Base-by-base conservation (phyloP, 2,113 vertebrate genomes). In the Pseudopodoces humilis region DNA sequence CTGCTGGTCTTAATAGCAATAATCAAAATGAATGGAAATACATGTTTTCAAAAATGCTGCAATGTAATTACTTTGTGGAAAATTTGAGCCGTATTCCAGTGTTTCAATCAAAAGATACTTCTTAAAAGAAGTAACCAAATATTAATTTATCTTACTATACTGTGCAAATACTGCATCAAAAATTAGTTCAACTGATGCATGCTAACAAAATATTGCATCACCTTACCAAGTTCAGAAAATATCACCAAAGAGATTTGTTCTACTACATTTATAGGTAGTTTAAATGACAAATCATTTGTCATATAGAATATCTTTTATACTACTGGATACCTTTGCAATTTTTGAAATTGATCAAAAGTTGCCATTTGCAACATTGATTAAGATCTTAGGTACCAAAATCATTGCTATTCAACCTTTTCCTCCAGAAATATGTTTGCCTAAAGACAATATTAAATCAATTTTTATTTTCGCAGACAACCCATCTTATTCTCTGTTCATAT, bases 321-420 rank as follows among this genome's bases (percentile, higher is more conserved):
- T 88, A 74, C 86, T 79, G 46, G 12, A 92, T 83, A 93, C 46
- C 71, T 95, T 67, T 94, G 63, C n/a, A 84, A 93, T 96, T 96
- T 95, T 96, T 97, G 88, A 97, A 83, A 79, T 89, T 96, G 94
- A 97, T 97, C 97, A 97, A 96, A 97, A 92, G 62, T 95, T 97
- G 83, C 94, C 53, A 92, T 91, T 95, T 94, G 30, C 27, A 96
- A 67, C 85, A 93, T 27, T 95, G 88, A 95, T 94, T 88, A 87
- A 94, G 43, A 94, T 96, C 83, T 88, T 65, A 44, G 83, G 83
- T 55, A 50, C 76, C 58, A 95, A 96, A 97, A 94, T 72, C 13
- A 64, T 97, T 97, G 69, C 35, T 83, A 74, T 91, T 96, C 87
- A 67, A 13, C 93, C 27, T 90, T 92, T 77, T 69, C 60, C 44